A percentile compares a stretch with the other conserved stretches of the same genome.
These are phyloP conservation scores for Acanthochromis polyacanthus DNA, from an alignment of 2,113 vertebrate genomes.

Conservation along the genomic window DNA sequence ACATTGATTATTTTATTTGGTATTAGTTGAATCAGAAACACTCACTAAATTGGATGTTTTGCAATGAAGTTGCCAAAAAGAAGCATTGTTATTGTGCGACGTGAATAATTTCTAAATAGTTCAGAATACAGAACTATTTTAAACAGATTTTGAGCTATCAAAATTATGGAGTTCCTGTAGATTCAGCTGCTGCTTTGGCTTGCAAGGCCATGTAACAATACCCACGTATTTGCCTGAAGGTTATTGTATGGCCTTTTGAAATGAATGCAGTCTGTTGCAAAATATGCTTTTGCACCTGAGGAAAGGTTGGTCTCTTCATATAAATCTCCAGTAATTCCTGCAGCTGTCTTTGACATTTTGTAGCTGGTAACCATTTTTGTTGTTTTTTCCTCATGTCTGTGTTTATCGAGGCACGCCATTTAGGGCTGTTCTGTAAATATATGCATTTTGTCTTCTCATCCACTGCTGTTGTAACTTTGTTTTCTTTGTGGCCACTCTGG, in stretches of 20 bases:
- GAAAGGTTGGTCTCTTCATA: conserved; percentile 69
- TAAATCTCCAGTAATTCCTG: conserved; percentile 65
- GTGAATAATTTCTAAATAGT: background rate
- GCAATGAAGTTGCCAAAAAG: background rate
- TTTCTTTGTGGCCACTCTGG: background rate
- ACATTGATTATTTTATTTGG: background rate
- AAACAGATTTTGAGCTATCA: background rate
- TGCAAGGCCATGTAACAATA: conserved; percentile 7
- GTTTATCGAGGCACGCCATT: conserved; percentile 46
- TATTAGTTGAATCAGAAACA: conserved; percentile 1
- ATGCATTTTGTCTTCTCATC: conserved; percentile 18
- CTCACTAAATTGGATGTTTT: background rate
- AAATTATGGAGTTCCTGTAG: conserved; percentile 10
- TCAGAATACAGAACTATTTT: background rate
- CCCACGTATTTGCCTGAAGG: conserved; percentile 54
- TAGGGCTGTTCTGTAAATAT: conserved; percentile 27
- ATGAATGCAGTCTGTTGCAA: conserved; percentile 52
- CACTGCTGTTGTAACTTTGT: background rate
- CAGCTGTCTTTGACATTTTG: conserved; percentile 78
- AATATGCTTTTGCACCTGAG: conserved; percentile 62
- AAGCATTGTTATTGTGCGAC: background rate
- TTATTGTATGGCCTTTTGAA: conserved; percentile 73
- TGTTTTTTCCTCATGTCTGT: conserved; percentile 33
- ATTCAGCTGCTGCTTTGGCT: background rate
- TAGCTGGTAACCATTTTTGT: conserved; percentile 41